Conservation (phyloP, 1,140 invertebrate genomes). For the Drosophila busckii region DNA sequence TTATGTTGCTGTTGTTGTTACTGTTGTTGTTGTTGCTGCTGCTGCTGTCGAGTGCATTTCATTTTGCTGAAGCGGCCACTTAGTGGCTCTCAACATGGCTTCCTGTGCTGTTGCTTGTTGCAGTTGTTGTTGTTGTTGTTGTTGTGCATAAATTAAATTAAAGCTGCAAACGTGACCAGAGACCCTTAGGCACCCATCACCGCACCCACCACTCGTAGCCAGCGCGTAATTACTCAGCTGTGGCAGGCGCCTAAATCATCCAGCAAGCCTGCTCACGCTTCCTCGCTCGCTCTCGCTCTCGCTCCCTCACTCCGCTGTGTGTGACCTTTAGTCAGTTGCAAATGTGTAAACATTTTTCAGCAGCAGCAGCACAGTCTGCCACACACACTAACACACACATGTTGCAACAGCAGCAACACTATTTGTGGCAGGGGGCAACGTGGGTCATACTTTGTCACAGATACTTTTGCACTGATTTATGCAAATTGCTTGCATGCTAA, state of each 20-base stretch:
- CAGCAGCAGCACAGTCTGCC: constrained; percentile 1
- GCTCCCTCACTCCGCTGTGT: too few species aligned
- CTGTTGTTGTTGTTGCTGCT: constrained; percentile 6
- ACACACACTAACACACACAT: constrained; percentile 10
- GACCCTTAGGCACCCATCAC: neutral
- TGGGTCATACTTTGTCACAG: constrained; percentile 54
- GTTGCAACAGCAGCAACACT: neutral
- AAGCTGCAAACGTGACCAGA: constrained; percentile 46
- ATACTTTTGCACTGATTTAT: constrained; percentile 76
- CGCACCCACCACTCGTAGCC: neutral
- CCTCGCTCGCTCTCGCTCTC: neutral
- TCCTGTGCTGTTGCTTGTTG: neutral
- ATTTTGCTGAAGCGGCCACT: constrained; percentile 72
- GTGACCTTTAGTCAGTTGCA: constrained; percentile 73
- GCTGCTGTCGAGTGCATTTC: constrained; percentile 56
- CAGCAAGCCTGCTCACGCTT: constrained; percentile 28
- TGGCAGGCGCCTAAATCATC: constrained; percentile 64
- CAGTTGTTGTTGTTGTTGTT: constrained; percentile 6
- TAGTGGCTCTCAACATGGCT: constrained; percentile 56
- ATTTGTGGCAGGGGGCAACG: too few species aligned
- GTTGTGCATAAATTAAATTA: constrained; percentile 69
- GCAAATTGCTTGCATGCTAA: constrained; percentile 56
- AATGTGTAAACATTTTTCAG: constrained; percentile 76
- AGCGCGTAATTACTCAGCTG: constrained; percentile 61
- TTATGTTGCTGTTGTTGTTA: constrained; percentile 6